A percentile compares a stretch with the other conserved stretches of the same genome.
These are phyloP conservation scores for Corythornis cristatus DNA, from an alignment of 2,113 vertebrate genomes.

Conservation along the genomic window DNA sequence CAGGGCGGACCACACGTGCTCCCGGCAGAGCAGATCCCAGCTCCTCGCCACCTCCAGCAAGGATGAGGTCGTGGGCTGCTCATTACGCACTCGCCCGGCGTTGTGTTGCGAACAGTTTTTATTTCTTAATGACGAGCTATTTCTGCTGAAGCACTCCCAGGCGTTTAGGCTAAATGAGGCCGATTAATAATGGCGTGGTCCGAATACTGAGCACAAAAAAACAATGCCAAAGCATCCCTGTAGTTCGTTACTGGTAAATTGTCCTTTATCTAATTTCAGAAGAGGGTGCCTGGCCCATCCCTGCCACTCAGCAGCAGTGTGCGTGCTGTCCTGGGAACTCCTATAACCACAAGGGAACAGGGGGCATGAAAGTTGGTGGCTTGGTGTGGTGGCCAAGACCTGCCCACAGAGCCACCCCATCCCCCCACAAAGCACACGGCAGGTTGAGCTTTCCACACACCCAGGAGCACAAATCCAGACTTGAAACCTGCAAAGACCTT, in stretches of 20 bases:
- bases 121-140: background rate
- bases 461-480: accelerated
- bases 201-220: background rate
- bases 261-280: background rate
- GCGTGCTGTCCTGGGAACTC: accelerated
- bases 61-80: background rate
- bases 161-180: background rate
- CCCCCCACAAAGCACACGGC: accelerated
- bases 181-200: background rate
- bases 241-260: background rate
- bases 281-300: background rate
- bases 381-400: accelerated
- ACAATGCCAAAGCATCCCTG: background rate
- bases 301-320: background rate
- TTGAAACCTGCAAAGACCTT: background rate
- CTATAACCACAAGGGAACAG: background rate
- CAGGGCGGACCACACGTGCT: background rate
- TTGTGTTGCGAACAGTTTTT: accelerated
- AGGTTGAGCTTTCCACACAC: background rate
- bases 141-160: background rate
- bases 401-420: background rate
- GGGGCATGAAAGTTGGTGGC: background rate
- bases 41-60: background rate
- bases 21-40: background rate
- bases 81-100: accelerated